These are phyloP conservation scores for Mythimna impura DNA, from an alignment of 2,888 invertebrate genomes.

Conservation along the genomic window DNA sequence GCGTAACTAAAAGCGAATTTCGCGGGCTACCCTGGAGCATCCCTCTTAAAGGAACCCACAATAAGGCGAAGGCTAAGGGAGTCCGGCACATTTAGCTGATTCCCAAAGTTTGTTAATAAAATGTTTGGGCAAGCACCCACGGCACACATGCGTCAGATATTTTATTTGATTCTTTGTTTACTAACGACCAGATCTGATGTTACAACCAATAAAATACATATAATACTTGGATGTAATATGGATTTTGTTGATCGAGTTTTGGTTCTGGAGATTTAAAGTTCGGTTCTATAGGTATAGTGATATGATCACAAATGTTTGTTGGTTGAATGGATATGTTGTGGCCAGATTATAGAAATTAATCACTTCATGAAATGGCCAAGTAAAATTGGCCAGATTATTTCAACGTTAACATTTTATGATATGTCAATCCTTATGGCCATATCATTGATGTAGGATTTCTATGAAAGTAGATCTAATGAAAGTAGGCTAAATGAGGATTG, in stretches of 20 bases:
- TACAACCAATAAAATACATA: slow-evolving; percentile 58
- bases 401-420: no score
- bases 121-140: slow-evolving; percentile 60
- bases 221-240: slow-evolving; percentile 33
- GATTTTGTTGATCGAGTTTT: slow-evolving; percentile 37
- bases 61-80: slow-evolving; percentile 27
- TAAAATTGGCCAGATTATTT: no score
- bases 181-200: slow-evolving; percentile 62
- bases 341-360: no score
- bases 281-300: not conserved
- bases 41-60: slow-evolving; percentile 29
- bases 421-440: no score
- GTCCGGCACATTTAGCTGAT: slow-evolving; percentile 57
- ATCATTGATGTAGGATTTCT: no score
- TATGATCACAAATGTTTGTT: not conserved
- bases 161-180: slow-evolving; percentile 67
- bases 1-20: no score
- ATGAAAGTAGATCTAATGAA: no score
- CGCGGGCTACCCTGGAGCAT: no score
- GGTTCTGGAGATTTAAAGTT: slow-evolving; percentile 3
- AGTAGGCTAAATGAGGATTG: no score
- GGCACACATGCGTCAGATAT: slow-evolving; percentile 59
- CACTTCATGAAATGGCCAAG: no score
- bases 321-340: not conserved
- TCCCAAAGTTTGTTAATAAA: slow-evolving; percentile 72